phyloP scores from a whole-genome alignment of 1,140 invertebrate genomes.

The Zaprionus davidi region DNA sequence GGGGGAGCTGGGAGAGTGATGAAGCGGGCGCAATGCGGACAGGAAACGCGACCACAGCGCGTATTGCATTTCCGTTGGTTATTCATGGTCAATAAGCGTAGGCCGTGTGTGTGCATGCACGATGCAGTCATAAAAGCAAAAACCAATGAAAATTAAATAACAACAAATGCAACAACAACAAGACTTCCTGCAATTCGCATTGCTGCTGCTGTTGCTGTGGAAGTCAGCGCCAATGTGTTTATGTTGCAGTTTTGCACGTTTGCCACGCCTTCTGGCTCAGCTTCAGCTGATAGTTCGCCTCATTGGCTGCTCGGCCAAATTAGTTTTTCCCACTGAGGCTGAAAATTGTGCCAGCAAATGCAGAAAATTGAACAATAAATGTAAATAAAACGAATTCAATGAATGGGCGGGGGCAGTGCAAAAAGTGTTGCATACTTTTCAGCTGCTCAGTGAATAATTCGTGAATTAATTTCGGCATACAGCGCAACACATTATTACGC shows the following conservation, averaged over 20 bases:
- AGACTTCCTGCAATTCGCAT: neutral
- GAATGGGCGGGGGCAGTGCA: neutral
- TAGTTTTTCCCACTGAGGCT: slow-evolving; percentile 43
- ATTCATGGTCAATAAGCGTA: slow-evolving; percentile 71
- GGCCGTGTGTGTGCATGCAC: slow-evolving; percentile 15
- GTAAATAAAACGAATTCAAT: slow-evolving; percentile 9
- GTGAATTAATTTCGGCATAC: slow-evolving; percentile 43
- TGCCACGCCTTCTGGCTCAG: neutral
- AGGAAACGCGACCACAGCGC: slow-evolving; percentile 51
- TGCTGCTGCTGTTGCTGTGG: slow-evolving; percentile 9
- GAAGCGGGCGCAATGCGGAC: neutral
- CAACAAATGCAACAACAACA: slow-evolving; percentile 16
- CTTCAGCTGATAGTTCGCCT: slow-evolving; percentile 21
- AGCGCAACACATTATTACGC: slow-evolving; percentile 52
- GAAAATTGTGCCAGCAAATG: slow-evolving; percentile 43
- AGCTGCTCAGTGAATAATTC: slow-evolving; percentile 49
- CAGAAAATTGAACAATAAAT: slow-evolving; percentile 43
- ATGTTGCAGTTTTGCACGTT: slow-evolving; percentile 52
- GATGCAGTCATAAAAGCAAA: slow-evolving; percentile 43
- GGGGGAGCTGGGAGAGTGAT: neutral
- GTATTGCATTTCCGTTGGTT: slow-evolving; percentile 70
- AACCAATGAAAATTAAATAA: slow-evolving; percentile 36
- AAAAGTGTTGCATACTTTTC: slow-evolving; percentile 37
- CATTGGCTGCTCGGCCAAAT: slow-evolving; percentile 32
- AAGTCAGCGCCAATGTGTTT: slow-evolving; percentile 59